Conservation (phyloP, 2,888 invertebrate species). For the Drosophila fulvimacula region DNA sequence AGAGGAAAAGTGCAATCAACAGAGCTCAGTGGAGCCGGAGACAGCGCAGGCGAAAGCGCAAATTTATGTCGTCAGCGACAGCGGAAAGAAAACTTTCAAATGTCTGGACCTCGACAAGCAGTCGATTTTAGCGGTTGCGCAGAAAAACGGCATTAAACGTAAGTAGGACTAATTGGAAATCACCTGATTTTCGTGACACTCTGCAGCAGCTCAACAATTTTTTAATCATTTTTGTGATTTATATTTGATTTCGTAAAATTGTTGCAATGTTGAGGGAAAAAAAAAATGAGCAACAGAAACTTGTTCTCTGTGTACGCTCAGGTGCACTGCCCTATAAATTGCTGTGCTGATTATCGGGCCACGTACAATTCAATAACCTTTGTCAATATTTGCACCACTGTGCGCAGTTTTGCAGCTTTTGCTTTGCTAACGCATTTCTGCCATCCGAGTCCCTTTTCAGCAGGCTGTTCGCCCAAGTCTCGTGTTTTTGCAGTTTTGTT, state of each 20-base stretch:
- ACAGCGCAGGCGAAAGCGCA: background rate
- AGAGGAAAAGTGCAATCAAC: slow-evolving; percentile 26
- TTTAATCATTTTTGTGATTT: background rate
- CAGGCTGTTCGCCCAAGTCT: slow-evolving; percentile 27
- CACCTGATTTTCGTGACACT: slow-evolving; percentile 36
- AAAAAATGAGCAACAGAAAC: background rate
- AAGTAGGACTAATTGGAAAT: slow-evolving; percentile 14
- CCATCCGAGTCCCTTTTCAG: slow-evolving; percentile 9
- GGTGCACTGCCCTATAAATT: slow-evolving; percentile 34
- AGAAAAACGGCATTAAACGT: slow-evolving; percentile 39
- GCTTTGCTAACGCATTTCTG: background rate
- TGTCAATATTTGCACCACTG: slow-evolving; percentile 21
- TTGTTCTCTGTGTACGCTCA: background rate
- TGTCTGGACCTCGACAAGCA: background rate
- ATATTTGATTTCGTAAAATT: background rate
- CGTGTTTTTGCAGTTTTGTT: slow-evolving; percentile 59
- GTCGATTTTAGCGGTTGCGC: background rate
- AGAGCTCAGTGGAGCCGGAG: slow-evolving; percentile 17
- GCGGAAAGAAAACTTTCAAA: slow-evolving; percentile 3
- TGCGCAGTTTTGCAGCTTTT: background rate
- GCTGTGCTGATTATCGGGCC: background rate
- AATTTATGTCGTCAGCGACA: background rate
- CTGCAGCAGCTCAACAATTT: background rate
- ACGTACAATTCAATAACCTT: slow-evolving; percentile 24
- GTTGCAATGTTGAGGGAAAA: no score